Base-by-base conservation (phyloP, 2,797 vertebrate species). In the Alauda arvensis region DNA sequence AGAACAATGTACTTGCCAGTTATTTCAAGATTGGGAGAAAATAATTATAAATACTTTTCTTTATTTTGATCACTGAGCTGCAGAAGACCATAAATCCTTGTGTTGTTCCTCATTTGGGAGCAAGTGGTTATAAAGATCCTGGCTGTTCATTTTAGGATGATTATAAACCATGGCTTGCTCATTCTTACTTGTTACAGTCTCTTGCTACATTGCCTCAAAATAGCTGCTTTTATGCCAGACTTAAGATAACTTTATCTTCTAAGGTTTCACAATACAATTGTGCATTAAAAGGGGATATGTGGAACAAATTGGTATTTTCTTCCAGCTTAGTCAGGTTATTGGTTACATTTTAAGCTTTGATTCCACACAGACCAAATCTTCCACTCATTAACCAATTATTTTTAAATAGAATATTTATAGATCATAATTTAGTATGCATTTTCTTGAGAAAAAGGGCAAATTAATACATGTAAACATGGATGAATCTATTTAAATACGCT, bases 401-500 rank as follows among this genome's bases (percentile, higher is more conserved):
- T 96, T 95, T 89, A 87, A 95, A 87, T 62, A 39, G 92, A 92
- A 93, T 88, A 95, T 95, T 95, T 93, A 85, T 90, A 93, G 79
- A 93, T 90, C 57, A 85, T 94, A 87, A 91, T 96, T 95, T 93
- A 85, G 83, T 84, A 63, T 83, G 67, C 83, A 93, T 96, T 95
- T 97, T 90, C 94, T 91, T 95, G 92, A 93, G 92, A 76, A 95
- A 96, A 96, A 95, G 85, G 92, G 77, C 93, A 75, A 91, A 95
- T 96, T 95, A 97, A 95, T 96, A 89, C 74, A 67, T 93, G 87
- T 96, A 97, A 97, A 96, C 93, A 96, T 59, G 93, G 86, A 77
- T 95, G 91, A 96, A 96, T 96, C 93, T 96, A 90, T 96, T 97
- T 96, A 96, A 97, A 94, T 96, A 96, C 87, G 94, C 89, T 94